Conservation (phyloP, 1,140 invertebrate species). For the Bombus turneri region DNA sequence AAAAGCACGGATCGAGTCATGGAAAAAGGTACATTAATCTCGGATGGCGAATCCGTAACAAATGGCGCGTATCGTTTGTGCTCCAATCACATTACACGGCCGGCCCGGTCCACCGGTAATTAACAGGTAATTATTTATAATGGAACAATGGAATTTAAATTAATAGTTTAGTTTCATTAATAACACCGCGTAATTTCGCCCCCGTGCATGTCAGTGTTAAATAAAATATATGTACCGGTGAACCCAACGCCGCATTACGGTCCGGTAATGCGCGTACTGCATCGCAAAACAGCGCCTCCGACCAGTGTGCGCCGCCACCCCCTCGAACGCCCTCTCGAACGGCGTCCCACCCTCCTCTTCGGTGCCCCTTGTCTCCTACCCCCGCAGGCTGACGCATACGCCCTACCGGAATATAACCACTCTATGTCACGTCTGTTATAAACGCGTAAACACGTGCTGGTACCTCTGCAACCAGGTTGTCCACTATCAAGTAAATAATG, state of each 20-base stretch:
- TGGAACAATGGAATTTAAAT: slow-evolving; percentile 83
- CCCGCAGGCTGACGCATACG: slow-evolving; percentile 34
- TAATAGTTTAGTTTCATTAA: slow-evolving; percentile 83
- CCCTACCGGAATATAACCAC: slow-evolving; percentile 68
- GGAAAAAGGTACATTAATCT: slow-evolving; percentile 48
- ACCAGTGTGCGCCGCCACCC: slow-evolving; percentile 19
- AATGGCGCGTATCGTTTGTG: slow-evolving; percentile 61
- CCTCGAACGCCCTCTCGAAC: slow-evolving; percentile 10
- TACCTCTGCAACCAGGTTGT: slow-evolving; percentile 77
- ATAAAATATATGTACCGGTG: slow-evolving; percentile 81
- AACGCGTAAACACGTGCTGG: slow-evolving; percentile 81
- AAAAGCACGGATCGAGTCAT: slow-evolving; percentile 39
- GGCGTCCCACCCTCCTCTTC: slow-evolving; percentile 13
- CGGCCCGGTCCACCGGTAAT: slow-evolving; percentile 71
- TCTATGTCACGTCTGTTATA: slow-evolving; percentile 81
- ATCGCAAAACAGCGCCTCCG: slow-evolving; percentile 76
- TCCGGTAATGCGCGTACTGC: slow-evolving; percentile 77
- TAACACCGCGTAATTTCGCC: slow-evolving; percentile 79
- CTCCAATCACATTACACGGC: slow-evolving; percentile 67
- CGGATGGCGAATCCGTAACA: slow-evolving; percentile 40
- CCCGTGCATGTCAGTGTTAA: slow-evolving; percentile 76
- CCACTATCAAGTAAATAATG: slow-evolving; percentile 82
- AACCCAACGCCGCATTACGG: slow-evolving; percentile 78
- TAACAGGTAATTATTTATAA: slow-evolving; percentile 83
- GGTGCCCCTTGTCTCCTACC: slow-evolving; percentile 8